Conservation (phyloP, 2,113 vertebrate species). For the Psephotus haematonotus region DNA sequence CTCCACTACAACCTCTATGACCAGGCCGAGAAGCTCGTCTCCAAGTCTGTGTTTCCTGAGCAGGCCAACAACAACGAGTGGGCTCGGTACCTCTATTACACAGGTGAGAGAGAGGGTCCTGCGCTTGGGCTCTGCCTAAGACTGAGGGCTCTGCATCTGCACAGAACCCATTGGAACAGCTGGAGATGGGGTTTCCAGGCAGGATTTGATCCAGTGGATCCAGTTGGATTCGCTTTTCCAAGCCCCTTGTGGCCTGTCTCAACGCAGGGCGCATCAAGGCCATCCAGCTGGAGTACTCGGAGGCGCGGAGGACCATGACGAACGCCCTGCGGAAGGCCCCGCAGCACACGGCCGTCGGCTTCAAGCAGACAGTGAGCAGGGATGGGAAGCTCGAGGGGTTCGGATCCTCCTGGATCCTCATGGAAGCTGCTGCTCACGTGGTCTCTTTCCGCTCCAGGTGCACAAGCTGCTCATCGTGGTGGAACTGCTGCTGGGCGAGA, state of each 20-base stretch:
- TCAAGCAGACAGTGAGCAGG: conserved; percentile 91
- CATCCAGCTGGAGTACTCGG: conserved; percentile 96
- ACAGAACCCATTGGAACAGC: not conserved
- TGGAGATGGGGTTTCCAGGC: not conserved
- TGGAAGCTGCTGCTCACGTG: not conserved
- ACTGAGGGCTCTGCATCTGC: not conserved
- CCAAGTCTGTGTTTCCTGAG: conserved; percentile 95
- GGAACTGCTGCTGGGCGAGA: conserved; percentile 93
- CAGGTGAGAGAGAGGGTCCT: conserved; percentile 68
- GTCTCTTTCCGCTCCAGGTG: conserved; percentile 73
- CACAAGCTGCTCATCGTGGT: conserved; percentile 98
- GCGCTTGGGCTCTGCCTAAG: fast-evolving
- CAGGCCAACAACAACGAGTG: conserved; percentile 99
- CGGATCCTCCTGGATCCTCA: fast-evolving
- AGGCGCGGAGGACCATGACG: conserved; percentile 93
- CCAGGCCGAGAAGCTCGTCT: conserved; percentile 96
- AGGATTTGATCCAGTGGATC: not conserved
- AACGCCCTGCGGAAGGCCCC: conserved; percentile 96
- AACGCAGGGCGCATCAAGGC: conserved; percentile 92
- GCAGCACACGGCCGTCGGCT: conserved; percentile 95
- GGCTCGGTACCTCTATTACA: conserved; percentile 98
- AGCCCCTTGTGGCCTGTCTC: not conserved
- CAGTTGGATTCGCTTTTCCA: not conserved
- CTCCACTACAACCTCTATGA: conserved; percentile 95
- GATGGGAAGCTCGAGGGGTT: not conserved